These are phyloP conservation scores for Cheilinus undulatus DNA, from an alignment of 2,113 vertebrate species.

Conservation along the genomic window DNA sequence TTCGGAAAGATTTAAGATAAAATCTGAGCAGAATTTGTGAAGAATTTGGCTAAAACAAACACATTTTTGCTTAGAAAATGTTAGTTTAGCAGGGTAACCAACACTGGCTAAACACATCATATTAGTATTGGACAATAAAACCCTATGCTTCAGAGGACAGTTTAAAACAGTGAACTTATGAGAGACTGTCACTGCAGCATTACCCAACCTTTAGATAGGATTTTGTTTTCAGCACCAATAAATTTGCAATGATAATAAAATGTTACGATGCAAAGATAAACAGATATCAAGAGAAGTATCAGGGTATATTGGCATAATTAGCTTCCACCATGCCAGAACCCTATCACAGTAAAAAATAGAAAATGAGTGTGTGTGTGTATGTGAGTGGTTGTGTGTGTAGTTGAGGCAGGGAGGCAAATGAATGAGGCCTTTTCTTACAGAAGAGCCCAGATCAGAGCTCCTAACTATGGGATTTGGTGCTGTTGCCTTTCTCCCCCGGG, in stretches of 20 bases:
- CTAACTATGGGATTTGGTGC: constrained; percentile 85
- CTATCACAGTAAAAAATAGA: constrained; percentile 29
- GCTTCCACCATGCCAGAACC: constrained; percentile 26
- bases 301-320: constrained; percentile 49
- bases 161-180: background rate
- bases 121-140: background rate
- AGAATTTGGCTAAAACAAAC: too few relatives aligned
- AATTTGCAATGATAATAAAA: constrained; percentile 20
- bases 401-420: constrained; percentile 68
- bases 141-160: background rate
- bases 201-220: background rate
- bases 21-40: background rate
- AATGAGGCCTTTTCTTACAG: constrained; percentile 84
- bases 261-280: constrained; percentile 13
- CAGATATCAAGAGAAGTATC: constrained; percentile 45
- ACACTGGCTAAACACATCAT: background rate
- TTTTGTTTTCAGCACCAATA: background rate
- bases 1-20: background rate
- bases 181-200: background rate
- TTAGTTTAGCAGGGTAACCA: too few relatives aligned
- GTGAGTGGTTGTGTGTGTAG: constrained; percentile 31
- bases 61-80: too few relatives aligned
- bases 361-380: constrained; percentile 40
- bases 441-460: constrained; percentile 81
- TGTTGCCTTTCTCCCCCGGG: constrained; percentile 83